phyloP scores from a whole-genome alignment of 1,140 invertebrate genomes.

The Drosophila pachea region DNA sequence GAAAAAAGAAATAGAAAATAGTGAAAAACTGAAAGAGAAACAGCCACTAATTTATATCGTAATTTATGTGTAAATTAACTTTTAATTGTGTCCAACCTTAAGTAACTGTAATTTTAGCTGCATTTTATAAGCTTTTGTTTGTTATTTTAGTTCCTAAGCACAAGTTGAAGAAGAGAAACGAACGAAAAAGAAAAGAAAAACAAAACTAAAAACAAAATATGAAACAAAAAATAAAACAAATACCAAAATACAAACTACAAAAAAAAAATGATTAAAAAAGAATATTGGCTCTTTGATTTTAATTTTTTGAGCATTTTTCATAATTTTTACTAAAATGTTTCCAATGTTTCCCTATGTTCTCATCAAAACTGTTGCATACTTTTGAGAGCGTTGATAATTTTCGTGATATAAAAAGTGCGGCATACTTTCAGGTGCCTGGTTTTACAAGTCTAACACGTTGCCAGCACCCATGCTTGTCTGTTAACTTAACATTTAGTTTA shows the following conservation, averaged over 20 bases:
- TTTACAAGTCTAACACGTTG: no score
- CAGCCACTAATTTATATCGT: constrained; percentile 56
- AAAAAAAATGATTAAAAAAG: constrained; percentile 40
- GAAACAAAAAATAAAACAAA: constrained; percentile 37
- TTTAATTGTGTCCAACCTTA: constrained; percentile 28
- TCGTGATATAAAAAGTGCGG: neutral
- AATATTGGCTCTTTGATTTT: constrained; percentile 44
- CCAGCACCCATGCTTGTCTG: neutral
- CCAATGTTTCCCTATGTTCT: neutral
- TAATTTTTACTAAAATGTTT: neutral
- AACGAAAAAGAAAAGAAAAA: constrained; percentile 27
- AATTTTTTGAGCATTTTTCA: neutral
- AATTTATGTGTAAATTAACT: constrained; percentile 21
- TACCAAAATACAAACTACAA: constrained; percentile 59
- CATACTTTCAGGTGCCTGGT: neutral
- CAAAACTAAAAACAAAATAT: constrained; percentile 36
- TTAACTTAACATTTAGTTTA: neutral
- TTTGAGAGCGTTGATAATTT: neutral
- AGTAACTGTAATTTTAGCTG: constrained; percentile 41
- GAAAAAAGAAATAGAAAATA: constrained; percentile 15
- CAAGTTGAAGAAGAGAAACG: constrained; percentile 8
- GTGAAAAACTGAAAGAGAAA: constrained; percentile 22
- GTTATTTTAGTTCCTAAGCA: constrained; percentile 76
- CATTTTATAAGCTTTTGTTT: constrained; percentile 65
- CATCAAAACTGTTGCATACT: constrained; percentile 12